These are phyloP conservation scores for Pedicia rivosa DNA, from an alignment of 2,888 invertebrate species.

Conservation along the genomic window DNA sequence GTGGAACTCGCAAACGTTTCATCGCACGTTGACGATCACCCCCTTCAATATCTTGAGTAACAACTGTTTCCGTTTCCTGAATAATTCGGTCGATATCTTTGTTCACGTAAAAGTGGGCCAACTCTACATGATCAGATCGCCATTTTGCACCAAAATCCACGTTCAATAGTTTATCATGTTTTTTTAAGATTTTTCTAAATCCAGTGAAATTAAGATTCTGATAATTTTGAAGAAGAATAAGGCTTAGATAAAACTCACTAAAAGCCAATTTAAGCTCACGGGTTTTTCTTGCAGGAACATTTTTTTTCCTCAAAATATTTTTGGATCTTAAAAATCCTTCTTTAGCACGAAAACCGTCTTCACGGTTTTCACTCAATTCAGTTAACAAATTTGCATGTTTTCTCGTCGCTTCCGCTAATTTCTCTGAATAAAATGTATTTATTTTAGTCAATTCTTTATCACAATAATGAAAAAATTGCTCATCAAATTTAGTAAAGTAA, in stretches of 20 bases:
- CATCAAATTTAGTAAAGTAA: constrained; percentile 66
- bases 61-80: constrained; percentile 55
- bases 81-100: constrained; percentile 76
- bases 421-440: constrained; percentile 80
- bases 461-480: constrained; percentile 69
- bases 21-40: constrained; percentile 74
- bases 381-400: constrained; percentile 59
- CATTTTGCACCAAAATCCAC: constrained; percentile 61
- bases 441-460: constrained; percentile 77
- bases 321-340: constrained; percentile 26
- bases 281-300: constrained; percentile 47
- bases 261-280: constrained; percentile 77
- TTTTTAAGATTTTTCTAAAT: constrained; percentile 79
- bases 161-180: constrained; percentile 66
- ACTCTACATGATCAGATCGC: constrained; percentile 63
- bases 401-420: constrained; percentile 73
- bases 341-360: constrained; percentile 28
- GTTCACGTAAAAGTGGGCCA: constrained; percentile 69
- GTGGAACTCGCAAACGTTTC: constrained; percentile 74
- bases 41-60: constrained; percentile 53
- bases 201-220: constrained; percentile 81
- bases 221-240: constrained; percentile 75
- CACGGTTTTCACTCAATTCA: constrained; percentile 42
- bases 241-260: constrained; percentile 75
- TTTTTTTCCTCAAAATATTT: constrained; percentile 28